These are phyloP conservation scores for Creontiades dilutus DNA, from an alignment of 2,888 invertebrate genomes.

Conservation along the genomic window DNA sequence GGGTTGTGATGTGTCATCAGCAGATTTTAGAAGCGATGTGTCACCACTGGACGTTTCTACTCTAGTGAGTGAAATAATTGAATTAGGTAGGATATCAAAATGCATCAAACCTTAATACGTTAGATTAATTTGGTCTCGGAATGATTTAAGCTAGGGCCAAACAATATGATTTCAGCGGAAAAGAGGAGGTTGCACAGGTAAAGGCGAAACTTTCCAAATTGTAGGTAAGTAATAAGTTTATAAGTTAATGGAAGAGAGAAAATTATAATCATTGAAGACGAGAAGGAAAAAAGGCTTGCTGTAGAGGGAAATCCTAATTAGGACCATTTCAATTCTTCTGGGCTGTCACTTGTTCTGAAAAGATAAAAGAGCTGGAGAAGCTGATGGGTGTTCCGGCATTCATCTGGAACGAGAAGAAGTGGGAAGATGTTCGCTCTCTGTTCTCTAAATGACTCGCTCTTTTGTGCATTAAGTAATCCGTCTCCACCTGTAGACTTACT, in stretches of 20 bases:
- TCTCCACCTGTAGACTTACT: background rate
- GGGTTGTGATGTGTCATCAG: no score
- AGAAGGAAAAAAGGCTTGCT: background rate
- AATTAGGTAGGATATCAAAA: no score
- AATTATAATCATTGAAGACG: background rate
- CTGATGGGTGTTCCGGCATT: background rate
- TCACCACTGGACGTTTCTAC: no score
- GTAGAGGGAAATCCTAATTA: background rate
- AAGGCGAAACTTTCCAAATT: background rate
- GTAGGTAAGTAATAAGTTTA: background rate
- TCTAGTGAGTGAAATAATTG: no score
- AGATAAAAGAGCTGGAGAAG: background rate
- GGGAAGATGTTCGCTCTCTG: background rate
- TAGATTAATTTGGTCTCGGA: no score
- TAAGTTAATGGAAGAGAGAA: background rate
- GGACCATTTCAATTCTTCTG: background rate
- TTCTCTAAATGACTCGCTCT: background rate
- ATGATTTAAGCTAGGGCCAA: no score
- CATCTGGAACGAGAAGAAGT: background rate
- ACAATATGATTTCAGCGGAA: no score
- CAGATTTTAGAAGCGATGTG: no score
- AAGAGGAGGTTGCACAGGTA: background rate
- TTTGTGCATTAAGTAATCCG: background rate
- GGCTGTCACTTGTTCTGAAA: slow-evolving; percentile 1
- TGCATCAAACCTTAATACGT: no score